These are phyloP conservation scores for Thunnus maccoyii DNA, from an alignment of 2,113 vertebrate genomes.

Conservation along the genomic window DNA sequence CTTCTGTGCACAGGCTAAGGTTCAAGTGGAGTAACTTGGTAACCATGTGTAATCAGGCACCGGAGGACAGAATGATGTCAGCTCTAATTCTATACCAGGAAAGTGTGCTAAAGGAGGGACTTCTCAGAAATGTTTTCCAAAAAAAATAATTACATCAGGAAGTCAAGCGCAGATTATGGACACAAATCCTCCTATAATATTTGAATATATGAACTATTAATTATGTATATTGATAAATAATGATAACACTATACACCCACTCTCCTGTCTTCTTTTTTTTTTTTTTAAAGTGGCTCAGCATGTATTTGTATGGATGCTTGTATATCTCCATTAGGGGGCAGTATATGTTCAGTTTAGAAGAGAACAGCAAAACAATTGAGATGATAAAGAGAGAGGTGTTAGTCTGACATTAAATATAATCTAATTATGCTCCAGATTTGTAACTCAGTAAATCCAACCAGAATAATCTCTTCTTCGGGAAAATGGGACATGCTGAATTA, in stretches of 20 bases:
- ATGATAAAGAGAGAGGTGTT: slow-evolving; percentile 1
- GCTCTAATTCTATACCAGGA: slow-evolving; percentile 43
- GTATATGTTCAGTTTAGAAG: slow-evolving; percentile 54
- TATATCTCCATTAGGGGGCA: slow-evolving; percentile 70
- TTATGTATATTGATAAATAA: background rate
- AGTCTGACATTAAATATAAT: slow-evolving; percentile 8
- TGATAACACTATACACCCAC: background rate
- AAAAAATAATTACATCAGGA: slow-evolving; percentile 31
- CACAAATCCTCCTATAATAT: background rate
- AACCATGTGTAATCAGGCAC: slow-evolving; percentile 60
- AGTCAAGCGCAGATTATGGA: background rate
- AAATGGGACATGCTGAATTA: background rate
- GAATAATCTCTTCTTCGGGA: background rate
- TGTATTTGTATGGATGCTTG: background rate
- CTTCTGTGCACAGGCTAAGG: slow-evolving; percentile 62
- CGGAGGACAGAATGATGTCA: slow-evolving; percentile 55
- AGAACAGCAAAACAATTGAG: slow-evolving; percentile 3
- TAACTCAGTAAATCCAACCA: background rate
- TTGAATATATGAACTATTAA: background rate
- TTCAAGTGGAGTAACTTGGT: slow-evolving; percentile 74
- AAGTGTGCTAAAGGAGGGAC: slow-evolving; percentile 33
- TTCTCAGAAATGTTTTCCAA: slow-evolving; percentile 76
- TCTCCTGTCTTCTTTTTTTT: background rate
- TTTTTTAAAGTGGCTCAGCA: background rate
- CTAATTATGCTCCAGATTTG: background rate